Evolutionary conservation across 2,113 vertebrate species (phyloP).

Genomic region (Antechinus flavipes): DNA sequence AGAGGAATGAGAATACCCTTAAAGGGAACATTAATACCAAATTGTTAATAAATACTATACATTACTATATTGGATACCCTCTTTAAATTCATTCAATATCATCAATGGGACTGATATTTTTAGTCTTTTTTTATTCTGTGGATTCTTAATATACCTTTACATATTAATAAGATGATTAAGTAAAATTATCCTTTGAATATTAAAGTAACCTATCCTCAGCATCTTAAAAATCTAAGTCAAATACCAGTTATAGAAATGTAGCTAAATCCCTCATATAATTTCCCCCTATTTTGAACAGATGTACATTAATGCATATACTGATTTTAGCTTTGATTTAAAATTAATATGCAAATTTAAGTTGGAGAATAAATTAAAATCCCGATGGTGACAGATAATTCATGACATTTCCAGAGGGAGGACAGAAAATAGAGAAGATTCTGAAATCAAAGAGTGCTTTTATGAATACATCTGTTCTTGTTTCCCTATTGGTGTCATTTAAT

Average conservation of each 20-base stretch:
- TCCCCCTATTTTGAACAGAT: not conserved
- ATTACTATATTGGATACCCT: not conserved
- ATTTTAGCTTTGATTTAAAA: not conserved
- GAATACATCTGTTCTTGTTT: constrained; percentile 1
- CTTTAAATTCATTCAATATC: not conserved
- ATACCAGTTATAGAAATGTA: not conserved
- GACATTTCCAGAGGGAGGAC: not conserved
- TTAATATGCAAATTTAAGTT: constrained; percentile 5
- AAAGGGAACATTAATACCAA: not conserved
- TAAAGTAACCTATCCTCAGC: not conserved
- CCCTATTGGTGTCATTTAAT: not conserved
- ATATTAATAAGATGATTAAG: not conserved
- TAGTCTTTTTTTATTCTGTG: not conserved
- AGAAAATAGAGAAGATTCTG: not conserved
- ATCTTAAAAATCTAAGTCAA: not conserved
- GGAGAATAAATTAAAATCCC: constrained; percentile 4
- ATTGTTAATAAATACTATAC: not conserved
- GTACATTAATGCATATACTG: constrained; percentile 10
- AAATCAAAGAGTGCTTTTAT: not conserved
- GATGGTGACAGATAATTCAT: not conserved
- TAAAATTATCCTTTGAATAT: not conserved
- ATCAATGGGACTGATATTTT: not conserved
- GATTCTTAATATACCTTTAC: not conserved
- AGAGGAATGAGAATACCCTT: not conserved
- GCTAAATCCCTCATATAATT: not conserved